Evolutionary conservation across 92 coral and sea anemone species (phyloP).

Genomic region (Isaurus tuberculatus): DNA sequence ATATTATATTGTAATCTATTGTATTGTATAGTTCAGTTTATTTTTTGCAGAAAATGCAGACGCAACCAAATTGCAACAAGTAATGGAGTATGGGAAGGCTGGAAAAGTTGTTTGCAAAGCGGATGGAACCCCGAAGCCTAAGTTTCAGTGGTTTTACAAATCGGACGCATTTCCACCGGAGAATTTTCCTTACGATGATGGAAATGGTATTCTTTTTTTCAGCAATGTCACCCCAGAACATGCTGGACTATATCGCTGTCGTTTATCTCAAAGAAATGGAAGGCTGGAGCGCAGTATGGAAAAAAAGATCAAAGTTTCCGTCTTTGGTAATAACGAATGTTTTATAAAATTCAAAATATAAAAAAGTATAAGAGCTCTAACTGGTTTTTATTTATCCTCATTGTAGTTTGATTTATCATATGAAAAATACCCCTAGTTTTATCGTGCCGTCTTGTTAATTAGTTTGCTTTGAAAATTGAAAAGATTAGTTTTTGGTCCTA

Average conservation of each 20-base stretch:
- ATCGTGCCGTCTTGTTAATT: too few species aligned
- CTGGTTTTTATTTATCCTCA: too few species aligned
- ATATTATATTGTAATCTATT: too few species aligned
- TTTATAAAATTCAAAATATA: too few species aligned
- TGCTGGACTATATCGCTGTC: slow-evolving; percentile 5
- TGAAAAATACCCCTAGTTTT: too few species aligned
- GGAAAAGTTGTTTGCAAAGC: background rate
- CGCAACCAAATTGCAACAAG: background rate
- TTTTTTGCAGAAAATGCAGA: background rate
- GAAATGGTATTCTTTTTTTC: background rate
- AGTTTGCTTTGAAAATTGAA: too few species aligned
- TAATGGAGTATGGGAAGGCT: background rate
- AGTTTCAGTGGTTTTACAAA: background rate
- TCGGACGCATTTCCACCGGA: background rate
- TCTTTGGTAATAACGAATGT: slow-evolving; percentile 10
- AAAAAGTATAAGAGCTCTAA: too few species aligned
- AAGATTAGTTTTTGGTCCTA: too few species aligned
- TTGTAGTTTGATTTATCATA: too few species aligned
- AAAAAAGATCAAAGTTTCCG: background rate
- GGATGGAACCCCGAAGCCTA: slow-evolving; percentile 16
- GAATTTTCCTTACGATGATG: background rate
- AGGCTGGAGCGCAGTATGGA: background rate
- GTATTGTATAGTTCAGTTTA: too few species aligned
- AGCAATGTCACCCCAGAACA: slow-evolving; percentile 1
- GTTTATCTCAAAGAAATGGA: background rate